A percentile compares a stretch with the other conserved stretches of the same genome.
These are phyloP conservation scores for Dipodomys spectabilis DNA, from an alignment of 2,113 vertebrate genomes.

Conservation along the genomic window DNA sequence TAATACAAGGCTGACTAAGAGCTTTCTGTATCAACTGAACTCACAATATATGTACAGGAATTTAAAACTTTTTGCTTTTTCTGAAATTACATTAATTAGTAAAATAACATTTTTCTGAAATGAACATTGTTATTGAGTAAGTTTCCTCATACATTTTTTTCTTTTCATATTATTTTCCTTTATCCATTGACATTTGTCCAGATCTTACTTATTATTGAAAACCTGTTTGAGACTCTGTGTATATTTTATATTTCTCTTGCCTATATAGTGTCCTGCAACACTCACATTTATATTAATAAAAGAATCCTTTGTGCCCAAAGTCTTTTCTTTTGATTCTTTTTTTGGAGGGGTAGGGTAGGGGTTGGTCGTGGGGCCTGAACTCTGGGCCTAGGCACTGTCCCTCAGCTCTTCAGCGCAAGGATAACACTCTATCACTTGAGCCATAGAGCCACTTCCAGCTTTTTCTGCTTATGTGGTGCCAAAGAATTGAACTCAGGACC, in stretches of 20 bases:
- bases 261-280: not conserved
- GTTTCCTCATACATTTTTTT: conserved; percentile 24
- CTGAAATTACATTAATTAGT: not conserved
- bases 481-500: too few relatives aligned
- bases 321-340: not conserved
- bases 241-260: not conserved
- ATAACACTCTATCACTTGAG: too few relatives aligned
- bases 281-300: conserved; percentile 26
- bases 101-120: not conserved
- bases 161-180: not conserved
- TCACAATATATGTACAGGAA: too few relatives aligned
- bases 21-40: too few relatives aligned
- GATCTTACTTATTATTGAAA: not conserved
- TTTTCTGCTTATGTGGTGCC: too few relatives aligned
- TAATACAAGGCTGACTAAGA: too few relatives aligned
- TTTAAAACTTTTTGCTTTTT: too few relatives aligned
- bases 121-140: not conserved
- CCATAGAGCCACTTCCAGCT: too few relatives aligned
- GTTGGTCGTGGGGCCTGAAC: too few relatives aligned
- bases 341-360: too few relatives aligned
- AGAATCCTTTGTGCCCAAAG: not conserved
- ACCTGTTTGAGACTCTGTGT: not conserved
- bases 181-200: not conserved
- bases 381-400: too few relatives aligned
- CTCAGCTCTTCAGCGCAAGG: too few relatives aligned